phyloP scores from a whole-genome alignment of 2,888 invertebrate species.

The Netelia virgata region DNA sequence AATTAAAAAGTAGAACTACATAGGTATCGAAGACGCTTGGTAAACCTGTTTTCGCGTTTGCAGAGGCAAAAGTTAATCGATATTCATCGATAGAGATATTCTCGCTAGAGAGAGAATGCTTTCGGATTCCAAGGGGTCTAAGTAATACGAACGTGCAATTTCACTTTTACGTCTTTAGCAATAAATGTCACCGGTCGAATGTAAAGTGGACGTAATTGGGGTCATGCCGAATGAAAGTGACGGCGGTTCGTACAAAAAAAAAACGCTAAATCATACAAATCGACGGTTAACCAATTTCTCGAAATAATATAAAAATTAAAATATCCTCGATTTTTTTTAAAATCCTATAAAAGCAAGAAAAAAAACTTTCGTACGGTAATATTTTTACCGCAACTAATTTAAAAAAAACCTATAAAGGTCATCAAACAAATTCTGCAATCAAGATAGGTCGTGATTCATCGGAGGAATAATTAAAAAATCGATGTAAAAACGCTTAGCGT shows the following conservation, averaged over 20 bases:
- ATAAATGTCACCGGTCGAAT: not conserved
- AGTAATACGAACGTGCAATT: constrained; percentile 2
- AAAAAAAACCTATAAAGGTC: no score
- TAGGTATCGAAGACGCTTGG: constrained; percentile 39
- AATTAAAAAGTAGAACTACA: constrained; percentile 50
- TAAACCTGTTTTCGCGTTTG: constrained; percentile 63
- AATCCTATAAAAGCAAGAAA: not conserved
- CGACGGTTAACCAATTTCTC: no score
- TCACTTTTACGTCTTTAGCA: constrained; percentile 20
- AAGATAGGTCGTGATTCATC: not conserved
- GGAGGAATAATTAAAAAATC: not conserved
- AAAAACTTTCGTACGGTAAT: not conserved
- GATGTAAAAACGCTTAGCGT: not conserved
- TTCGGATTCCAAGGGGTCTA: not conserved
- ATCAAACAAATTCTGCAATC: no score
- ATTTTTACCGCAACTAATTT: no score
- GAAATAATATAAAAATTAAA: no score
- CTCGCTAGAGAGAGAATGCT: not conserved
- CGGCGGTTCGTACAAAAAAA: not conserved
- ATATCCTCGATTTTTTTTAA: no score
- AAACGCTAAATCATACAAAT: not conserved
- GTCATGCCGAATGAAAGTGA: not conserved
- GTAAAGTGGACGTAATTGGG: no score
- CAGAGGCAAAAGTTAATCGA: constrained; percentile 61
- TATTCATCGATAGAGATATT: constrained; percentile 47